A percentile compares a stretch with the other conserved stretches of the same genome.
phyloP scores from a whole-genome alignment of 2,888 invertebrate species.

The Hydropsyche betteni region DNA sequence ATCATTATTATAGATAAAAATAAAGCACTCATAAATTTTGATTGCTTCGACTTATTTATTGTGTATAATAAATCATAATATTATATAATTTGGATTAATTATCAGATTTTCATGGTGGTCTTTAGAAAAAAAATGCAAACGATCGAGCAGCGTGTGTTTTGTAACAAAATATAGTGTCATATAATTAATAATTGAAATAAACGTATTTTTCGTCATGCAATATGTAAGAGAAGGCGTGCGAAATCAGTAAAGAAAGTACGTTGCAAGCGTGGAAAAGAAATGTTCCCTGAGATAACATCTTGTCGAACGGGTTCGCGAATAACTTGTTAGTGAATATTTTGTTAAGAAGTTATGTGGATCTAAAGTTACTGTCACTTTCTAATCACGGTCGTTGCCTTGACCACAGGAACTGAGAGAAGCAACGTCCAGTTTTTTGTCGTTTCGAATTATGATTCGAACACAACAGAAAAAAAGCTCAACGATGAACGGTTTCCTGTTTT shows the following conservation, averaged over 20 bases:
- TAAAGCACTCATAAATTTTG: no score
- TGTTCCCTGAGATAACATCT: slow-evolving; percentile 19
- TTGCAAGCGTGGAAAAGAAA: neutral
- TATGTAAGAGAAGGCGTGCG: neutral
- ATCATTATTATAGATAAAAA: no score
- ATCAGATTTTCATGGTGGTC: no score
- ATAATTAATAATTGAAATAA: slow-evolving; percentile 1
- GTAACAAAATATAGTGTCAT: neutral
- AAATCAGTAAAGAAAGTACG: slow-evolving; percentile 10
- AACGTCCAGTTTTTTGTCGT: slow-evolving; percentile 27
- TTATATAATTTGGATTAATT: no score
- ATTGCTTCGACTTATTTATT: no score
- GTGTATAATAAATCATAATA: no score
- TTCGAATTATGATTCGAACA: no score
- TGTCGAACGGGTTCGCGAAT: slow-evolving; percentile 23
- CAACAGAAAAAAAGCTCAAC: slow-evolving; percentile 9
- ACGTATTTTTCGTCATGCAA: slow-evolving; percentile 14
- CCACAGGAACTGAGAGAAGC: slow-evolving; percentile 36
- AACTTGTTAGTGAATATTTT: slow-evolving; percentile 4
- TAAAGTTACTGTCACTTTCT: slow-evolving; percentile 44
- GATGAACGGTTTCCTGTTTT: slow-evolving; percentile 18
- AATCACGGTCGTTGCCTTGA: slow-evolving; percentile 43
- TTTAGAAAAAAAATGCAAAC: no score
- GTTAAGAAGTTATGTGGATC: slow-evolving; percentile 26
- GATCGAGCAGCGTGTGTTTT: neutral